Evolutionary conservation across 1,140 invertebrate genomes (phyloP).

Genomic region (Rhyacophila brunnea): DNA sequence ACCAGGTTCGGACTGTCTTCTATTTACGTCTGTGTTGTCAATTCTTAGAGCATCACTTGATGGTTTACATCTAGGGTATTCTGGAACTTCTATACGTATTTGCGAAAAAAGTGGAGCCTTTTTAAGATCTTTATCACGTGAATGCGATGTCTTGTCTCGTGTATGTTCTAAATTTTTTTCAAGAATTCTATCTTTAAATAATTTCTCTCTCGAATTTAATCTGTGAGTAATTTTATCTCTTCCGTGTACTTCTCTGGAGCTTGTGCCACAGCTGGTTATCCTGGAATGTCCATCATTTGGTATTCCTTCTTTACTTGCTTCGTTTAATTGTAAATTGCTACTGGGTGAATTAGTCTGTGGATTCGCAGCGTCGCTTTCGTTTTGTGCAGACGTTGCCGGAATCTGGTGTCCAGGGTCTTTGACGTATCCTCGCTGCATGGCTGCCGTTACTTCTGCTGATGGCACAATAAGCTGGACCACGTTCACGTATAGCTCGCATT

Average conservation of each 20-base stretch:
- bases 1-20: constrained; percentile 28
- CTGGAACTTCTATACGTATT: background rate
- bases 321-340: background rate
- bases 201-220: background rate
- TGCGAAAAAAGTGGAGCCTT: too few species aligned
- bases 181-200: background rate
- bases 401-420: background rate
- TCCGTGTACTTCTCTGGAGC: background rate
- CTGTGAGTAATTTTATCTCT: constrained; percentile 5
- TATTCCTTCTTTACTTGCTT: too few species aligned
- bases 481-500: constrained; percentile 20
- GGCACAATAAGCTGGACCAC: constrained; percentile 11
- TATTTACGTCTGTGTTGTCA: constrained; percentile 12
- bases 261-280: too few species aligned
- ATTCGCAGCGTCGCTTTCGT: background rate
- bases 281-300: background rate
- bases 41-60: constrained; percentile 15
- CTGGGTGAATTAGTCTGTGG: background rate
- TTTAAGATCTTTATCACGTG: background rate
- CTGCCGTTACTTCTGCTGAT: constrained; percentile 16
- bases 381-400: background rate
- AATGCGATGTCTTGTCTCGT: background rate
- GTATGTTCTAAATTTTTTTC: background rate
- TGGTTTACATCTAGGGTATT: constrained; percentile 11
- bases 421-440: constrained; percentile 10